A percentile compares a stretch with the other conserved stretches of the same genome.
These are phyloP conservation scores for Takifugu rubripes DNA, from an alignment of 2,797 vertebrate genomes.

Conservation along the genomic window DNA sequence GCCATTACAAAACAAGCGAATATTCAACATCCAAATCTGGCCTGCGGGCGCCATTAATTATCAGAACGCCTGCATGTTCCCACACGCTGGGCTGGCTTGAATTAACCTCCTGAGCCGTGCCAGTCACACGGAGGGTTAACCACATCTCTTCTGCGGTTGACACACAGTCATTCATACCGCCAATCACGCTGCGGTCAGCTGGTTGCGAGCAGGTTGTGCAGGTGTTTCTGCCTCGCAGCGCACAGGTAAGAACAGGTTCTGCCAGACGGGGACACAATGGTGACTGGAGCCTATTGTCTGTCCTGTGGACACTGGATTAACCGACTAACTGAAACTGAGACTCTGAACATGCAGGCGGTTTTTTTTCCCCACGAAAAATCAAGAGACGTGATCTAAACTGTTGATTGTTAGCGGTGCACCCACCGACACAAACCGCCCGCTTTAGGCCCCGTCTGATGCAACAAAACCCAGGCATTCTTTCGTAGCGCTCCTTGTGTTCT, in stretches of 20 bases:
- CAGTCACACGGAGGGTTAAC: constrained; percentile 30
- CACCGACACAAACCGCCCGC: constrained; percentile 5
- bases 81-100: constrained; percentile 9
- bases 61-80: constrained; percentile 14
- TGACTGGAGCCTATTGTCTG: too few relatives aligned
- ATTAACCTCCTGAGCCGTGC: constrained; percentile 26
- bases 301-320: background rate
- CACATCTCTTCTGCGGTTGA: constrained; percentile 25
- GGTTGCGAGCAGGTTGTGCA: constrained; percentile 21
- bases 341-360: background rate
- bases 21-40: constrained; percentile 11
- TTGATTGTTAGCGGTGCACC: background rate
- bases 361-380: too few relatives aligned
- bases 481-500: constrained; percentile 40
- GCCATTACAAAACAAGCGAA: background rate
- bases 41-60: background rate
- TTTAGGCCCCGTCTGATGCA: constrained; percentile 19
- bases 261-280: constrained; percentile 2
- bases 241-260: constrained; percentile 25
- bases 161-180: constrained; percentile 12
- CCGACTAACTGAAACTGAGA: background rate
- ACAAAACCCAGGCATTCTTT: constrained; percentile 43
- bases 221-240: constrained; percentile 45
- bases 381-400: too few relatives aligned
- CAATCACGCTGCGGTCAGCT: constrained; percentile 26